These are phyloP conservation scores for Rhegmatorhina hoffmannsi DNA, from an alignment of 2,113 vertebrate species.

Conservation along the genomic window DNA sequence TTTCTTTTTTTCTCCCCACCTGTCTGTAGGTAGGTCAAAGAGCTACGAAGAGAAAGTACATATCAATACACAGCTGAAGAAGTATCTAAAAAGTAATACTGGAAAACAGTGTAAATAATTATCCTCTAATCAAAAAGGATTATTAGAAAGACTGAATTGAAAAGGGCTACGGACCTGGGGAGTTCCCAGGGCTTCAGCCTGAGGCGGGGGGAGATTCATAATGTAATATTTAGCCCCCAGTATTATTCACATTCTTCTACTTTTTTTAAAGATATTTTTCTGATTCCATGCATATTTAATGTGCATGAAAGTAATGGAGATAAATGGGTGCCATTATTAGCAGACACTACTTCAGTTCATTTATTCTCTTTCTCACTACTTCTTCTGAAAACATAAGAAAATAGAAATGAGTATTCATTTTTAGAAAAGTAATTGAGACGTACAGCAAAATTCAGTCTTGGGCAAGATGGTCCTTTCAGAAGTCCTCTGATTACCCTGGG, in stretches of 20 bases:
- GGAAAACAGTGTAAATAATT: background rate
- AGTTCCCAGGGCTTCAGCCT: background rate
- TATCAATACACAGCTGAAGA: background rate
- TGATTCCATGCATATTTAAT: background rate
- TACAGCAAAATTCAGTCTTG: background rate
- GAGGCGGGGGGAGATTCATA: background rate
- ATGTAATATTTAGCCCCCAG: background rate
- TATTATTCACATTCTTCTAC: background rate
- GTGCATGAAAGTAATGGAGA: background rate
- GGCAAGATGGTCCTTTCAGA: background rate
- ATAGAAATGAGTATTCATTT: background rate
- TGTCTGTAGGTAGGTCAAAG: background rate
- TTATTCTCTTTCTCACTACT: background rate
- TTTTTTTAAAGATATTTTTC: background rate
- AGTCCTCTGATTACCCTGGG: background rate
- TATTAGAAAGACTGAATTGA: background rate
- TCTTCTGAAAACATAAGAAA: background rate
- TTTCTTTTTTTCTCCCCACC: background rate
- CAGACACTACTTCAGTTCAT: background rate
- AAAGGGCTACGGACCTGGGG: background rate
- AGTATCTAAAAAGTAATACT: background rate
- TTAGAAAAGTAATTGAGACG: background rate
- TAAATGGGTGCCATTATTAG: background rate
- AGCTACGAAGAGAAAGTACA: background rate
- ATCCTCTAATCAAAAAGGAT: background rate